A percentile compares a stretch with the other conserved stretches of the same genome.
Evolutionary conservation across 2,888 invertebrate genomes (phyloP).

Genomic region (Cheilosia variabilis): DNA sequence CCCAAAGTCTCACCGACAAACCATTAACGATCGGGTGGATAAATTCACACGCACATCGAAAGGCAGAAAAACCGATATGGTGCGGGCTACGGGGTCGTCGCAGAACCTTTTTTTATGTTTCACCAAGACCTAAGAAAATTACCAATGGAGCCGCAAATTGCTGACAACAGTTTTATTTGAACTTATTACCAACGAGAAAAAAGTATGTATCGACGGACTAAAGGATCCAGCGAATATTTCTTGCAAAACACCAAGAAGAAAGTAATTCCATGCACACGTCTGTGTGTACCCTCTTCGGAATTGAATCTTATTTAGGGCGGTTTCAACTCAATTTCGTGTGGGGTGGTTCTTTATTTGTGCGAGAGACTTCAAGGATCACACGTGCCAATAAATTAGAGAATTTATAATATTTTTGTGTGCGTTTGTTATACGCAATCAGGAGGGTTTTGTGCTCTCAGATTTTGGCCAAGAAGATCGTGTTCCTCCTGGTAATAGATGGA

Average conservation of each 20-base stretch:
- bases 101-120: constrained; percentile 23
- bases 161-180: constrained; percentile 70
- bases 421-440: constrained; percentile 2
- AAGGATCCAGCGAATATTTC: constrained; percentile 19
- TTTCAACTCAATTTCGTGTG: constrained; percentile 41
- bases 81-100: constrained; percentile 1
- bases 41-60: constrained; percentile 31
- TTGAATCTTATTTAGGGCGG: constrained; percentile 59
- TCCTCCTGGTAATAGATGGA: constrained; percentile 1
- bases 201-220: background rate
- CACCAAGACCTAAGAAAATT: constrained; percentile 33
- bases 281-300: constrained; percentile 6
- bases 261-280: background rate
- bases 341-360: constrained; percentile 34
- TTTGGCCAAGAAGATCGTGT: constrained; percentile 37
- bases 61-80: background rate
- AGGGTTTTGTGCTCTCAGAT: background rate
- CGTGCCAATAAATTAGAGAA: constrained; percentile 56
- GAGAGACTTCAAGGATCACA: constrained; percentile 53
- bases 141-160: constrained; percentile 62
- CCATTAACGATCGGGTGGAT: constrained; percentile 60
- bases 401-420: constrained; percentile 63
- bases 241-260: background rate
- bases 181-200: constrained; percentile 52
- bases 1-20: constrained; percentile 18